Percentiles rank a stretch among this genome's conserved stretches.
phyloP scores from a whole-genome alignment of 2,888 invertebrate genomes.

The Cephus pulcher region DNA sequence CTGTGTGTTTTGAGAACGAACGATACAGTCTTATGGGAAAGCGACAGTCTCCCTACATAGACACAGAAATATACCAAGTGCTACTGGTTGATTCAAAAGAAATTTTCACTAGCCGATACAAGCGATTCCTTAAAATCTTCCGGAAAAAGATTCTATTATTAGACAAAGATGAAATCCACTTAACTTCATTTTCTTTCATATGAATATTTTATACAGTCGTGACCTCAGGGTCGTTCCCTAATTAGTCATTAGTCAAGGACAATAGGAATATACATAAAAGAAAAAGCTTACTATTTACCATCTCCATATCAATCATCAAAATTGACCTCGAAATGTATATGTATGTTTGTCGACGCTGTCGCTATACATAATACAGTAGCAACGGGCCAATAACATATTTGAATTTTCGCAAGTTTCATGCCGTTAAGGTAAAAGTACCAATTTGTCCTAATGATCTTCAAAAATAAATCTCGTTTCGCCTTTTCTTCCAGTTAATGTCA shows the following conservation, averaged over 20 bases:
- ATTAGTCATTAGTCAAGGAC: neutral
- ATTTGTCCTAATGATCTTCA: neutral
- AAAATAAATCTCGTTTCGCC: too few relatives aligned
- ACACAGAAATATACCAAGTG: neutral
- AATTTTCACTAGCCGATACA: too few relatives aligned
- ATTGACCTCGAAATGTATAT: neutral
- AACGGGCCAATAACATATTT: neutral
- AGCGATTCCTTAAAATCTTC: too few relatives aligned
- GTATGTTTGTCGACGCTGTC: neutral
- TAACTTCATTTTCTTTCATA: neutral
- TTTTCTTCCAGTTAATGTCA: neutral
- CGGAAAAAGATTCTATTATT: neutral
- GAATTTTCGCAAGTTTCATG: neutral
- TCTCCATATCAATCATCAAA: neutral
- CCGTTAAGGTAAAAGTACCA: neutral
- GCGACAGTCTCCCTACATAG: neutral
- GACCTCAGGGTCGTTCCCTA: neutral
- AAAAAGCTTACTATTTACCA: neutral
- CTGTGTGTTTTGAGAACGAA: neutral
- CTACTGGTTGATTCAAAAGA: neutral
- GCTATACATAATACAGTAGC: neutral
- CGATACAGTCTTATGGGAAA: neutral
- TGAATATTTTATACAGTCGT: neutral
- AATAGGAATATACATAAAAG: neutral
- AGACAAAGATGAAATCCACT: neutral